These are phyloP conservation scores for Pheucticus melanocephalus DNA, from an alignment of 2,113 vertebrate genomes.

Conservation along the genomic window DNA sequence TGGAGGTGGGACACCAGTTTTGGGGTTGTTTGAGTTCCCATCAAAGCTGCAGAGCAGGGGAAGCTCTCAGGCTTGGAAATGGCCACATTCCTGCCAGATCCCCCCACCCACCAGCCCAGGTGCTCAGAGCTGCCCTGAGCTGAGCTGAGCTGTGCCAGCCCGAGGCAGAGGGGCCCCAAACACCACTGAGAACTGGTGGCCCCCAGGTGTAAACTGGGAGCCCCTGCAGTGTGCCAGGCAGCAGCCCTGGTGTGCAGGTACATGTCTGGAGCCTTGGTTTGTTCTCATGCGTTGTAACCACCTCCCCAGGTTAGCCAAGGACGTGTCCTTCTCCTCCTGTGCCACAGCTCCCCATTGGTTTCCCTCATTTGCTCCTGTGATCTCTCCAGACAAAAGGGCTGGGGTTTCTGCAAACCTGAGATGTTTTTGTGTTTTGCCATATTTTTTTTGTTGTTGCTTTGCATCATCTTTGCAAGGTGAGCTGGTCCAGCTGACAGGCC, in stretches of 20 bases:
- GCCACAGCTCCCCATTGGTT: conserved; percentile 37
- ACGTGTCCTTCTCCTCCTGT: conserved; percentile 35
- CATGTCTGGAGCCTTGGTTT: not conserved
- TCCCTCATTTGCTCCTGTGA: conserved; percentile 38
- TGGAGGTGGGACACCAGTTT: not conserved
- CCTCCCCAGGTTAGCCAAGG: conserved; percentile 18
- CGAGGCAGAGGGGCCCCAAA: not conserved
- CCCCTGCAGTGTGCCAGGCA: accelerated
- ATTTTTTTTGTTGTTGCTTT: not conserved
- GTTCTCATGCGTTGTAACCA: not conserved
- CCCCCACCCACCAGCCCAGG: not conserved
- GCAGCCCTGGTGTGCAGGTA: not conserved
- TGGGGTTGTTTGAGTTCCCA: not conserved
- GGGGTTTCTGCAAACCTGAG: not conserved
- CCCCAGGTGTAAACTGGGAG: not conserved
- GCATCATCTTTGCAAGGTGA: not conserved
- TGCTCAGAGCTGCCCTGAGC: not conserved
- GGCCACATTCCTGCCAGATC: accelerated
- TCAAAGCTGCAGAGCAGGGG: accelerated
- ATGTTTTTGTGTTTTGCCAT: not conserved
- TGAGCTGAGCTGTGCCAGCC: not conserved
- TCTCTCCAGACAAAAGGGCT: conserved; percentile 10
- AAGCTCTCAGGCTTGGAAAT: accelerated
- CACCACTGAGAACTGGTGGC: not conserved
- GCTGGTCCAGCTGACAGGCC: not conserved